Base-by-base conservation (phyloP, 2,797 vertebrate genomes). In the Sorex maritimensis region DNA sequence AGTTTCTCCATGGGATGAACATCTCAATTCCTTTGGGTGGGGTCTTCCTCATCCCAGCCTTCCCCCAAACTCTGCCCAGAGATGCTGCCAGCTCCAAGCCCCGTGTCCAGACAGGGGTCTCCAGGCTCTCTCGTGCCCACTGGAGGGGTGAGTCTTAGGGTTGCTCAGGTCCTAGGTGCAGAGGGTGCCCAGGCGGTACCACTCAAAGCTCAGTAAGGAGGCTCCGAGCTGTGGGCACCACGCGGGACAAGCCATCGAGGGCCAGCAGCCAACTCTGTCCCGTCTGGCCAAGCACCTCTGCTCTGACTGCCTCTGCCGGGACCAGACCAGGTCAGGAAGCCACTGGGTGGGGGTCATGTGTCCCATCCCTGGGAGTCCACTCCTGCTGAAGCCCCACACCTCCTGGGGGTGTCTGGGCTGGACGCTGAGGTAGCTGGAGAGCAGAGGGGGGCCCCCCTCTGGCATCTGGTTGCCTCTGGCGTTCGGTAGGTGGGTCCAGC, bases 41-140 rank as follows among this genome's bases (percentile, higher is more conserved):
- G 15, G 26, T 6, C 72, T 85, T 78, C 55, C 28, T 15, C 9
- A 34, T 13, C 12, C 38, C 52, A 5, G 26, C 30, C 24, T 65
- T 38, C 34, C 11, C 81, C 0, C 0, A 1, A 2, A 17, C 30
- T n/a, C 49, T 14, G n/a, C 17, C 17, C 34, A 23, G 34, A 21
- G 23, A 24, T 38, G 7, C 63, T 26, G 78, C 44, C 21, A 49
- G 55, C 44, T 23, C 23, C 23, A 3, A 46, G 26, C 2, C 28
- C 49, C 15, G 17, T n/a, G 69, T 2, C 17, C 61, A 71, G 68
- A 13, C 68, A 71, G 10, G 24, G 17, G 4, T 67, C 38, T 24
- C 11, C 8, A 30, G 30, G 63, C 61, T 67, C 34, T 63, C 34
- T 49, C 30, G 23, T 41, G 19, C 14, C 14, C 71, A 26, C 1